phyloP scores from a whole-genome alignment of 2,113 vertebrate species.

The Verasper variegatus region DNA sequence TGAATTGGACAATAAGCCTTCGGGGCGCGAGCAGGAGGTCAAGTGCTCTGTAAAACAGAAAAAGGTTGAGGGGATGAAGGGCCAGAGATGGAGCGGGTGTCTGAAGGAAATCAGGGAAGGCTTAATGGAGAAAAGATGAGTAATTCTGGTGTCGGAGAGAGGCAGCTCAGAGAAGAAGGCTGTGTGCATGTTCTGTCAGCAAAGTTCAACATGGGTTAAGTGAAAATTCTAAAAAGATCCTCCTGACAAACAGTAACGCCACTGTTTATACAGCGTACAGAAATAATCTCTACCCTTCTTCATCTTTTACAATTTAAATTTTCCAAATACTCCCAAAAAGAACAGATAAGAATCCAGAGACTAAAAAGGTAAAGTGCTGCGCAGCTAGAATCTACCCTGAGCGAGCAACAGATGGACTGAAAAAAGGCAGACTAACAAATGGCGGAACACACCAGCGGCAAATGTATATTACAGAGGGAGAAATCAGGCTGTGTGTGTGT shows the following conservation, averaged over 20 bases:
- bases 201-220: neutral
- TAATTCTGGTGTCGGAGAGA: slow-evolving; percentile 8
- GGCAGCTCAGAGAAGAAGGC: neutral
- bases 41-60: slow-evolving; percentile 27
- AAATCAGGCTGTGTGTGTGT: neutral
- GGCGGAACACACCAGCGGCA: neutral
- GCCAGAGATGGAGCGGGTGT: neutral
- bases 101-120: neutral
- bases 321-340: slow-evolving; percentile 11
- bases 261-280: neutral
- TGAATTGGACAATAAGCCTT: slow-evolving; percentile 67
- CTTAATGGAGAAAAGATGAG: slow-evolving; percentile 17
- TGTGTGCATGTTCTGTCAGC: neutral
- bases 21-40: slow-evolving; percentile 48
- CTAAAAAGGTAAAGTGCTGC: neutral
- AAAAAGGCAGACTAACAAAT: slow-evolving; percentile 28
- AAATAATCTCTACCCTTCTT: too few relatives aligned
- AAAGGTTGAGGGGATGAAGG: slow-evolving; percentile 25
- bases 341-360: neutral
- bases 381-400: neutral
- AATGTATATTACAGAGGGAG: slow-evolving; percentile 3
- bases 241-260: neutral
- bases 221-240: neutral
- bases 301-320: neutral
- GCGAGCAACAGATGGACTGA: slow-evolving; percentile 21